Percentiles rank a stretch among this genome's conserved stretches.
These are phyloP conservation scores for Tetramorium bicarinatum DNA, from an alignment of 2,888 invertebrate genomes.

Conservation along the genomic window DNA sequence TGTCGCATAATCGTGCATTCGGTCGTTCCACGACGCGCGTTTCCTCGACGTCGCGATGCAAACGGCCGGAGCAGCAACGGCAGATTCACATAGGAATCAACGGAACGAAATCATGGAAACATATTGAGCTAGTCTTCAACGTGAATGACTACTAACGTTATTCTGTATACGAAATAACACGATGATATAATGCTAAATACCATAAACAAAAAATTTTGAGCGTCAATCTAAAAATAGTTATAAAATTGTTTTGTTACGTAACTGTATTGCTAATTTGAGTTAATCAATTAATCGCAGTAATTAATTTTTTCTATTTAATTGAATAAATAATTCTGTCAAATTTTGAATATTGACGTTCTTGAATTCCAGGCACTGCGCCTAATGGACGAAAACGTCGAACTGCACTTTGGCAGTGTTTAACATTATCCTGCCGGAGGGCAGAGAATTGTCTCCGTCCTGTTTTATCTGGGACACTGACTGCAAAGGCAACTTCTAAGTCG, in stretches of 20 bases:
- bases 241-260: neutral
- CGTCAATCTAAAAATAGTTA: neutral
- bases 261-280: neutral
- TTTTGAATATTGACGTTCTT: neutral
- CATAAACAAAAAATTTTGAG: neutral
- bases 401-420: conserved; percentile 36
- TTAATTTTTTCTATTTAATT: neutral
- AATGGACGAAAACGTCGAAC: conserved; percentile 51
- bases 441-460: conserved; percentile 41
- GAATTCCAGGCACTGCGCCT: conserved; percentile 1
- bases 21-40: conserved; percentile 22
- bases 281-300: neutral
- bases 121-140: conserved; percentile 15
- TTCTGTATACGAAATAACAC: neutral
- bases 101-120: conserved; percentile 10
- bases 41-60: conserved; percentile 29
- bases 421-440: conserved; percentile 17
- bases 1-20: conserved; percentile 48
- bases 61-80: neutral
- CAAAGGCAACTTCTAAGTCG: conserved; percentile 38
- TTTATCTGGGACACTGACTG: conserved; percentile 27
- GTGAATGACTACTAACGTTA: neutral
- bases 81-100: conserved; percentile 35
- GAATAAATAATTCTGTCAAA: neutral
- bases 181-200: neutral